Base-by-base conservation (phyloP, 2,113 vertebrate species). In the Nerophis ophidion region DNA sequence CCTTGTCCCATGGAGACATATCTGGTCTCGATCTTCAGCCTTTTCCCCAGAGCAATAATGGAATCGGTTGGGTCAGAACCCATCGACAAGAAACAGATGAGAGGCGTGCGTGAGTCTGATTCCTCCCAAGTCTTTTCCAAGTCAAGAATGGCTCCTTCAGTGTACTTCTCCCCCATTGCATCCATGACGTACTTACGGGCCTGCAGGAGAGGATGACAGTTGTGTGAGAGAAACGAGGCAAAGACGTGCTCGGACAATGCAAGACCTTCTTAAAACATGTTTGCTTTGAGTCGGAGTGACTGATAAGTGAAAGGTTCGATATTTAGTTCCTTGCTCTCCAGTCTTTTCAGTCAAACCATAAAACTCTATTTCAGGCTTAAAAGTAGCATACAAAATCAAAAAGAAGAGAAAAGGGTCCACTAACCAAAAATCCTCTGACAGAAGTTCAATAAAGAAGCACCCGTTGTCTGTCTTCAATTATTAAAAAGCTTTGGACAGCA, bases 1-100 rank as follows among this genome's bases (percentile, higher is more conserved):
- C 95, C 95, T 68, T 97, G 96, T 47, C 97, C 96, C 96, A 98
- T 96, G n/a, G 95, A 98, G 58, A 98, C 91, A 9, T 88, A 97
- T 57, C 83, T 89, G 0, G 93, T 96, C 68, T 97, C 94, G 53
- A 78, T 88, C 76, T 93, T 96, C 34, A 92, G 78, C 67, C 84
- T 92, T 86, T 93, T 99, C 7, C 94, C 95, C 80, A 98, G 74
- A 19, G 93, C 92, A 8, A 91, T 95, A 68, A 99, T 96, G 19
- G 93, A 92, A 79, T 97, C 93, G 0, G 93, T 97, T 66, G 97
- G 96, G 82, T 98, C 97, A 0, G 96, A 96, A 46, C 95, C 95
- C 94, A 95, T 96, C 15, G 95, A 98, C 66, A 99, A 84, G 68
- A 99, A 93, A 75, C 97, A 97, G 73, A 97, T 92, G 67, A 98